A percentile compares a stretch with the other conserved stretches of the same genome.
phyloP scores from a whole-genome alignment of 2,113 vertebrate species.

The Lucifuga dentata region DNA sequence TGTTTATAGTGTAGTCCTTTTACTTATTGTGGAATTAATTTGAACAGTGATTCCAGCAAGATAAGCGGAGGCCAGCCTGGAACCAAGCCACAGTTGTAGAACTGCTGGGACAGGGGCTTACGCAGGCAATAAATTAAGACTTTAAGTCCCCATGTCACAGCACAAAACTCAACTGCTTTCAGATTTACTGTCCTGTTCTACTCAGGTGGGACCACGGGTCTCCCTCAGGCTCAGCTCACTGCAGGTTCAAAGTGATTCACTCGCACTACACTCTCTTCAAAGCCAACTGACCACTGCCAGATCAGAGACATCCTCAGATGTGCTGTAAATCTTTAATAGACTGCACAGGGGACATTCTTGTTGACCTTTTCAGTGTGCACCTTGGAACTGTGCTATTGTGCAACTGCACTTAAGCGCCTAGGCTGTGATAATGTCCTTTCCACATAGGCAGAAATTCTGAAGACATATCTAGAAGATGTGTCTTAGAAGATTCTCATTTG shows the following conservation, averaged over 20 bases:
- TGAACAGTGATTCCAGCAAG: conserved; percentile 48
- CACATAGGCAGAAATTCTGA: conserved; percentile 68
- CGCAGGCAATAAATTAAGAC: conserved; percentile 71
- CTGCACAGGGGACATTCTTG: conserved; percentile 75
- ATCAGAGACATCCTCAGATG: conserved; percentile 77
- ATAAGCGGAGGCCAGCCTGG: conserved; percentile 65
- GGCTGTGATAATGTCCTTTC: conserved; percentile 78
- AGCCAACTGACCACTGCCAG: conserved; percentile 81
- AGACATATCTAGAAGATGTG: conserved; percentile 75
- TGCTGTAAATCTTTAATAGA: conserved; percentile 78
- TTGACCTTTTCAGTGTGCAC: conserved; percentile 61
- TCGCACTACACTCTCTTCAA: conserved; percentile 74
- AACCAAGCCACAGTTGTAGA: conserved; percentile 63
- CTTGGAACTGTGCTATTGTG: conserved; percentile 77
- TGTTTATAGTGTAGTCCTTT: conserved; percentile 58
- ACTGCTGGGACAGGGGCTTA: conserved; percentile 41
- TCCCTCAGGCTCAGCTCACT: conserved; percentile 66
- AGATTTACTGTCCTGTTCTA: conserved; percentile 81
- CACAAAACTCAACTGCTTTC: conserved; percentile 56
- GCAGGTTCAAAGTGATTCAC: conserved; percentile 82
- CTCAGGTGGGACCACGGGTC: conserved; percentile 69
- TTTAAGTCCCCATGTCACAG: conserved; percentile 61
- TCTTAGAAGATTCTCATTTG: conserved; percentile 69
- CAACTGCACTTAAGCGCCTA: conserved; percentile 67
- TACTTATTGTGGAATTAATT: conserved; percentile 59